These are phyloP conservation scores for Trachurus trachurus DNA, from an alignment of 2,797 vertebrate genomes.

Conservation along the genomic window DNA sequence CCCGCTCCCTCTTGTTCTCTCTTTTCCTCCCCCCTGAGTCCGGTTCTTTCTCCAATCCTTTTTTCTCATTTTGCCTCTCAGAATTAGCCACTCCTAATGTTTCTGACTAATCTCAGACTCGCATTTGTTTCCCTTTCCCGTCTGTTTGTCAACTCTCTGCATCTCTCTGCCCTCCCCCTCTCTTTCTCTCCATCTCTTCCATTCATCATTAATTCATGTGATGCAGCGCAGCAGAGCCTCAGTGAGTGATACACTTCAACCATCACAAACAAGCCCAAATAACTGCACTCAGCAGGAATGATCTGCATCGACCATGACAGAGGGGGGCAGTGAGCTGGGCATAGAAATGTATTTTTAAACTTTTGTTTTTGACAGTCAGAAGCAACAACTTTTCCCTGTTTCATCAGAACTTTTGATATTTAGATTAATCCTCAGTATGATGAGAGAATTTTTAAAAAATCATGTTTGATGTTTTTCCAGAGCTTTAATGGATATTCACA, in stretches of 20 bases:
- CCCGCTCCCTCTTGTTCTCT: not conserved
- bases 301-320: slow-evolving; percentile 57
- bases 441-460: slow-evolving; percentile 15
- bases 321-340: slow-evolving; percentile 26
- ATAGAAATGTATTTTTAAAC: slow-evolving; percentile 9
- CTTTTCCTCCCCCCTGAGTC: slow-evolving; percentile 6
- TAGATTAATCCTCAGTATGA: slow-evolving; percentile 32
- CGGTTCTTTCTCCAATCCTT: slow-evolving; percentile 36
- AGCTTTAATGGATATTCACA: slow-evolving; percentile 24
- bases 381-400: slow-evolving; percentile 33
- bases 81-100: slow-evolving; percentile 53
- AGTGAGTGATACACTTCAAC: slow-evolving; percentile 82
- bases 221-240: slow-evolving; percentile 72
- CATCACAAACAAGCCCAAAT: slow-evolving; percentile 82
- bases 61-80: slow-evolving; percentile 58
- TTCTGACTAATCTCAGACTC: slow-evolving; percentile 57
- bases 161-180: slow-evolving; percentile 47
- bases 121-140: slow-evolving; percentile 36
- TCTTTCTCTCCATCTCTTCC: slow-evolving; percentile 41
- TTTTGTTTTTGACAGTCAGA: slow-evolving; percentile 24
- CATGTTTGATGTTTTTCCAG: slow-evolving; percentile 24
- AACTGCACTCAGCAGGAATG: slow-evolving; percentile 77
- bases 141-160: slow-evolving; percentile 47
- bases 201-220: slow-evolving; percentile 81
- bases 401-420: slow-evolving; percentile 57